phyloP scores from a whole-genome alignment of 2,113 vertebrate genomes.

The Neoarius graeffei region DNA sequence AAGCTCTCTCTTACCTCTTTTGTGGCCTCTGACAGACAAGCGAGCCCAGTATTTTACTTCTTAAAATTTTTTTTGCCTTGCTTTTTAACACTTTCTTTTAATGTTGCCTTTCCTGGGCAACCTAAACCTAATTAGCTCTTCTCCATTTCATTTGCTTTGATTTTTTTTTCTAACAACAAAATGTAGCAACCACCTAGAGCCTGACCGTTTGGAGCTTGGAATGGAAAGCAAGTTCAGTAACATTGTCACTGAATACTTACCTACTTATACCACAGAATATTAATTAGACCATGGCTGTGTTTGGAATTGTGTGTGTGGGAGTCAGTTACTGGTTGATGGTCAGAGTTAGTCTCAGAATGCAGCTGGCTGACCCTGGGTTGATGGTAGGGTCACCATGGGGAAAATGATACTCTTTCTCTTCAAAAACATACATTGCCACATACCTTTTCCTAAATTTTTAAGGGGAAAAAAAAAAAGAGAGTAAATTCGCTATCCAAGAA shows the following conservation, averaged over 20 bases:
- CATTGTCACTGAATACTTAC: neutral
- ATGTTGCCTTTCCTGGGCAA: neutral
- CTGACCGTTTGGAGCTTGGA: neutral
- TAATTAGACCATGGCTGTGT: neutral
- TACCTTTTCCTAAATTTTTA: neutral
- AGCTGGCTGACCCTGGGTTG: slow-evolving; percentile 20
- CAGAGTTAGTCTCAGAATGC: neutral
- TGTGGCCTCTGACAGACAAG: neutral
- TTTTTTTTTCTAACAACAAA: neutral
- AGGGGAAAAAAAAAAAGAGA: neutral
- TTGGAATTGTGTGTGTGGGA: neutral
- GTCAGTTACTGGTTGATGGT: neutral
- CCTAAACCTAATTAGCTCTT: too few relatives aligned
- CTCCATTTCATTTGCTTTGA: neutral
- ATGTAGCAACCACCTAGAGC: neutral
- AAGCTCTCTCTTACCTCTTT: neutral
- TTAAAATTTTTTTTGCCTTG: neutral
- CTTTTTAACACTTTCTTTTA: neutral
- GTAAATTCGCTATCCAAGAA: neutral
- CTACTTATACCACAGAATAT: neutral
- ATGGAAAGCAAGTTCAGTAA: neutral
- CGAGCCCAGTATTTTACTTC: neutral
- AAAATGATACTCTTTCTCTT: slow-evolving; percentile 1
- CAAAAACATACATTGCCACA: neutral
- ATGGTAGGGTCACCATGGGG: slow-evolving; percentile 24